Conservation (phyloP, 2,888 invertebrate species). For the Synanthedon formicaeformis region DNA sequence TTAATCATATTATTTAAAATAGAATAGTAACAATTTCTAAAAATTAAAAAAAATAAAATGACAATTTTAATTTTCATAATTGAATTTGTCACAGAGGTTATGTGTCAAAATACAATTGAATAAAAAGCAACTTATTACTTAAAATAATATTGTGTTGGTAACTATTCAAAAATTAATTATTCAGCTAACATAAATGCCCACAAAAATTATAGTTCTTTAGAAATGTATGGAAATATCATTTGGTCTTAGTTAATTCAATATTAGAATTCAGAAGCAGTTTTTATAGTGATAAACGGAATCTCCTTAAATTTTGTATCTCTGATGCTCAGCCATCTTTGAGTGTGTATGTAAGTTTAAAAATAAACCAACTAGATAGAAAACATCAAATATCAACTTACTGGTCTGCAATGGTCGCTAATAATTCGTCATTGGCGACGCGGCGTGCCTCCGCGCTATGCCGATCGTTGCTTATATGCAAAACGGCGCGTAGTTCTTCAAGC, state of each 20-base stretch:
- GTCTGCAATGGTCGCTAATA: slow-evolving; percentile 88
- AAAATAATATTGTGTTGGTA: too few relatives aligned
- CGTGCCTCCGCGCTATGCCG: slow-evolving; percentile 93
- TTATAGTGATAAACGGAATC: too few relatives aligned
- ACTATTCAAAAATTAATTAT: too few relatives aligned
- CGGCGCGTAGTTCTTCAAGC: slow-evolving; percentile 83
- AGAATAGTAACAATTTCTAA: not conserved
- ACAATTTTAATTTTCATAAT: not conserved
- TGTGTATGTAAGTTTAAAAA: slow-evolving; percentile 45
- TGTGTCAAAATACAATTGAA: not conserved
- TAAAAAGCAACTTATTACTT: too few relatives aligned
- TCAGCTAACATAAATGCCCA: too few relatives aligned
- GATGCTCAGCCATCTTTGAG: slow-evolving; percentile 57
- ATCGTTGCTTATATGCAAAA: slow-evolving; percentile 89
- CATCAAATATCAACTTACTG: slow-evolving; percentile 74
- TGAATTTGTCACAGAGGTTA: not conserved
- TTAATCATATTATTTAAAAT: not conserved
- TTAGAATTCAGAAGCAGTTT: too few relatives aligned
- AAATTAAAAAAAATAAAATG: not conserved
- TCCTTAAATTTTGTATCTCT: slow-evolving; percentile 12
- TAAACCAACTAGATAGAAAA: slow-evolving; percentile 36
- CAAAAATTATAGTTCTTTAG: too few relatives aligned
- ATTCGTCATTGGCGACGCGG: slow-evolving; percentile 92
- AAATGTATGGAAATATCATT: too few relatives aligned
- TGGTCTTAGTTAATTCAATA: too few relatives aligned